Base-by-base conservation (phyloP, 2,888 invertebrate genomes). In the Poecilobothrus nobilitatus region DNA sequence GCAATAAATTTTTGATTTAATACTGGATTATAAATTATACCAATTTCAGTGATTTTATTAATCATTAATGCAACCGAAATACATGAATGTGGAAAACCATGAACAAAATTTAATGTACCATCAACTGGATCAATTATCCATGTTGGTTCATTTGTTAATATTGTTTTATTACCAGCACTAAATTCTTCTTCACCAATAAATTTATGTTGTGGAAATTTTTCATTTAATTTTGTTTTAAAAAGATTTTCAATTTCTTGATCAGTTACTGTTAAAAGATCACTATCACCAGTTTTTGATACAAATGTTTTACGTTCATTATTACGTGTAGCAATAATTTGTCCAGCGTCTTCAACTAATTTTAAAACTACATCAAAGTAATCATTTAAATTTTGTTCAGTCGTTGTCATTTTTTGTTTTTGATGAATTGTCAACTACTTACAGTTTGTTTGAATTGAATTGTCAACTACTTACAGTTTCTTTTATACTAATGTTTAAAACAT, bases 101-200 rank as follows among this genome's bases (percentile, higher is more conserved):
- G 94, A 2, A 99, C 92, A 81, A 99, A 99, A 82, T 99, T 99
- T 87, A 97, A 91, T 0, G 99, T 99, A 2, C 99, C 99, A 83
- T 99, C 99, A 8, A 99, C 91, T 0, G 99, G 99, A 82, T 99
- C 97, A 71, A 97, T 96, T 67, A 97, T 91, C 97, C 97, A 97
- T 0, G 98, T 99, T 7, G 98, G 97, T 0, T 87, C 89, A 76
- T 95, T 89, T 0, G 95, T 95, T 66, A 97, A 82, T 72, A 88
- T 85, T 71, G 90, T 85, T 81, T 89, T 84, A 70, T 83, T 84
- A 1, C 86, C 88, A 20, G 9, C 37, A 20, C 89, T 88, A 0
- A 88, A 86, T 80, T 99, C 98, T 80, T 99, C 99, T 82, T 99
- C 99, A 0, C 97, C 95, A 75, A 96, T 95, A 78, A 95, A 95